Evolutionary conservation across 2,888 invertebrate genomes (phyloP), one percentile per base, ranked within the genome.

Genomic region (Trimorus sp.): DNA sequence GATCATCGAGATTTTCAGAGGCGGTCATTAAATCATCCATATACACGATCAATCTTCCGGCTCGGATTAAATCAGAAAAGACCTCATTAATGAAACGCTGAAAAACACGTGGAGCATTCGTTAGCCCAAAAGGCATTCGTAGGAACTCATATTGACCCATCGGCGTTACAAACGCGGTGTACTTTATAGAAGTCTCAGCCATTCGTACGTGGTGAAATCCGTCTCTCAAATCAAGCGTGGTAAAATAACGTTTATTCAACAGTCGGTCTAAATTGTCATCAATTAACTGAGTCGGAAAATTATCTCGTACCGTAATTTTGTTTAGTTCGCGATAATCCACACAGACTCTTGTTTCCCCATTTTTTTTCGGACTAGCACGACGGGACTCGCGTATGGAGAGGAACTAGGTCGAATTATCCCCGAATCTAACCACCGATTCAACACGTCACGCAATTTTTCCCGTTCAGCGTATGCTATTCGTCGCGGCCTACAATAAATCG

Each of bases 91-190:
- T 38, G 15, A 63, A 63, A 8, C 63, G 45, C n/a, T 68, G 68
- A 14, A 56, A 82, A 11, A 70, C 75, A 38, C 74, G 70, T 12
- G 88, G 87, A 45, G 63, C 14, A 63, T 63, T 63, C 0, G 51
- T 38, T 7, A 49, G 51, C 14, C 63, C 63, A 15, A 63, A 63
- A 12, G 54, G 66, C 42, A 69, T 58, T 7, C 69, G 36, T 14
- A 48, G 16, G n/a, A 56, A 56, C 12, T 56, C 56, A 16, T 16
- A 56, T 36, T 56, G 37, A 2, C 36, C 56, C 37, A 36, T 9
- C 12, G 56, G 56, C 5, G 56, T 56, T 3, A 56, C 26, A 12
- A 56, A 56, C 12, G 56, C 8, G 12, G 56, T 56, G 12, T 56
- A 56, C 36, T 56, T 56, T 2, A 56, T 12, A 6, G 36, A 56